Evolutionary conservation across 2,797 vertebrate genomes (phyloP), one percentile per base, ranked within the genome.

Genomic region (Myotis myotis): DNA sequence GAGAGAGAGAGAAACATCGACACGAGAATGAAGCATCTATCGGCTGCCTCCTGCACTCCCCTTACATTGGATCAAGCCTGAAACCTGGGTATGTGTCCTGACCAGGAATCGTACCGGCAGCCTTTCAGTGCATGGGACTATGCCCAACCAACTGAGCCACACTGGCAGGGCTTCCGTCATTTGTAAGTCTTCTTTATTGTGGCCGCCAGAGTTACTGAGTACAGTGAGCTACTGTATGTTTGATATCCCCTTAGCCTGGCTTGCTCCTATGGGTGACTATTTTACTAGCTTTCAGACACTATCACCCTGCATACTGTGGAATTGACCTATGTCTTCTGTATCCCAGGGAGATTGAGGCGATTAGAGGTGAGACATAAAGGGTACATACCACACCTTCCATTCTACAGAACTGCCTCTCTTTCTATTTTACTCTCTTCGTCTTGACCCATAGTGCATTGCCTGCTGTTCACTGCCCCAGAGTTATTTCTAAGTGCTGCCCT

Each of bases 371-470:
- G 1, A 8, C 19, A 1, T 4, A 9, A 55, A 57, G 23, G 3
- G 20, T 19, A 30, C 28, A 51, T 23, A 16, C 47, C 47, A 55
- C 36, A 11, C 6, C 12, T 41, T 51, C 11, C 30, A 22, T 66
- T 11, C 62, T 60, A 25, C 16, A 72, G 49, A 89, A 44, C 12
- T 25, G 10, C 41, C 12, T 28, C 4, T 68, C 1, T 64, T 85
- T 3, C 1, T 3, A 30, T 20, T 6, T n/a, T 19, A 57, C 12
- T 62, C 1, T 79, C 6, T 5, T 75, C 47, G 2, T 66, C 12
- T 2, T 75, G 71, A 68, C 25, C 49, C 3, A 1, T 0, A 1
- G 17, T 25, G 20, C 12, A 33, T 7, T 53, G 4, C 60, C 25
- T 8, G 3, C 17, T 20, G 38, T 30, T 41, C 17, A 53, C 3